Evolutionary conservation across 2,113 vertebrate genomes (phyloP).

Genomic region (Tragulus kanchil): DNA sequence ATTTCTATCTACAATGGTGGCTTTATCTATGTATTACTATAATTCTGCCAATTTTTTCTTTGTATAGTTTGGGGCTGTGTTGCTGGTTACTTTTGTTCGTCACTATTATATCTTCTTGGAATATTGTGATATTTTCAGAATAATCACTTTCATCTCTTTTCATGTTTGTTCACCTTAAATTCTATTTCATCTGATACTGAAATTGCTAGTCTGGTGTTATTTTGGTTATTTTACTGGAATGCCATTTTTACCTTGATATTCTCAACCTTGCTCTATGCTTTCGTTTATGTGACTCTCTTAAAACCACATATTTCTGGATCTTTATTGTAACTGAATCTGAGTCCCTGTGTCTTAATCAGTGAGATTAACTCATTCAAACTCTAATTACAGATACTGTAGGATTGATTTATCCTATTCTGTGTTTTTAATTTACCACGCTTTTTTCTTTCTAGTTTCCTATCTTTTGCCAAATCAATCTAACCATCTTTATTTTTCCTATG

Average conservation of each 20-base stretch:
- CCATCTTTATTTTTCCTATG: conserved; percentile 7
- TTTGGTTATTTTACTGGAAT: conserved; percentile 63
- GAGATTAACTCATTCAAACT: conserved; percentile 32
- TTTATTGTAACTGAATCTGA: conserved; percentile 14
- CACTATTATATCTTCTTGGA: conserved; percentile 67
- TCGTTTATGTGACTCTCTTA: conserved; percentile 23
- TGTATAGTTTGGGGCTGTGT: conserved; percentile 27
- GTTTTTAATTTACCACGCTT: neutral
- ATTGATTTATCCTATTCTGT: conserved; percentile 1
- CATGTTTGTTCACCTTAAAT: conserved; percentile 47
- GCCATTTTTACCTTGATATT: conserved; percentile 55
- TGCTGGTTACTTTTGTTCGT: conserved; percentile 40
- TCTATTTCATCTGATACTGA: conserved; percentile 43
- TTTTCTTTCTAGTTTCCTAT: neutral
- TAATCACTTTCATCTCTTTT: conserved; percentile 30
- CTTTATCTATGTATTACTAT: conserved; percentile 58
- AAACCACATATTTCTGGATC: neutral
- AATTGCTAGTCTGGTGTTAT: conserved; percentile 23
- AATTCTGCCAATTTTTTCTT: conserved; percentile 68
- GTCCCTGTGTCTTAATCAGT: conserved; percentile 21
- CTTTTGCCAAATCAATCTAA: neutral
- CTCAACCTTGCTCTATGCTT: conserved; percentile 43
- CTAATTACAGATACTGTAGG: neutral
- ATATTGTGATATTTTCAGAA: conserved; percentile 63
- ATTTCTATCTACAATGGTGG: conserved; percentile 28